Base-by-base conservation (phyloP, 1,140 invertebrate genomes). In the Cyphomyrmex costatus region DNA sequence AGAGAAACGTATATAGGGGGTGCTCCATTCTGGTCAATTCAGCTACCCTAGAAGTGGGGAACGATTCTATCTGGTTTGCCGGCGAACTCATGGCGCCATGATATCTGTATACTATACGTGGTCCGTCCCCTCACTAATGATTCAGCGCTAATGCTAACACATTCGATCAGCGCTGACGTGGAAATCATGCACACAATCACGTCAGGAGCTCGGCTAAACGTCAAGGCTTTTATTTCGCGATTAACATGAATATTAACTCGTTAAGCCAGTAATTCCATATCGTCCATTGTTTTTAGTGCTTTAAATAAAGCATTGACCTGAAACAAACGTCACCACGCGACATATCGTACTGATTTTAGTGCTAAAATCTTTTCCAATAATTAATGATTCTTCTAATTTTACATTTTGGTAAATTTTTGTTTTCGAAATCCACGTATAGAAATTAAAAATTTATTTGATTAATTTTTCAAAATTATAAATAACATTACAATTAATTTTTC, bases 71-170 rank as follows among this genome's bases (percentile, higher is more conserved):
- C 66, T 82, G 66, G 19, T 82, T 60, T 58, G 66, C 24, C 66
- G 66, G 24, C 49, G 51, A 70, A 82, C 33, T 58, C 49, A 33
- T 58, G 78, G 65, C 79, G 79, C 66, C 79, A 73, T 71, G 66
- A 82, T 82, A 82, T 82, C 79, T 73, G 66, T 49, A 33, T 58
- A 82, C n/a, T 46, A 46, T 68, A 68, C 36, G 21, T 66, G 19
- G 66, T 46, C 63, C 65, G 79, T 82, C 24, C 53, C 79, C 79
- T 82, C 51, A 66, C 73, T 82, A 82, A 82, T 82, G 79, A 82
- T 82, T 82, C 79, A 73, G 53, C 79, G 79, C 36, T 73, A 82
- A 82, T 73, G 66, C 78, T 82, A 82, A 82, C 79, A 73, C 66
- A 82, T 82, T 82, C 53, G 79, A 82, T 73, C 79, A 82, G 66